phyloP scores from a whole-genome alignment of 1,140 invertebrate genomes.

The Triops cancriformis region DNA sequence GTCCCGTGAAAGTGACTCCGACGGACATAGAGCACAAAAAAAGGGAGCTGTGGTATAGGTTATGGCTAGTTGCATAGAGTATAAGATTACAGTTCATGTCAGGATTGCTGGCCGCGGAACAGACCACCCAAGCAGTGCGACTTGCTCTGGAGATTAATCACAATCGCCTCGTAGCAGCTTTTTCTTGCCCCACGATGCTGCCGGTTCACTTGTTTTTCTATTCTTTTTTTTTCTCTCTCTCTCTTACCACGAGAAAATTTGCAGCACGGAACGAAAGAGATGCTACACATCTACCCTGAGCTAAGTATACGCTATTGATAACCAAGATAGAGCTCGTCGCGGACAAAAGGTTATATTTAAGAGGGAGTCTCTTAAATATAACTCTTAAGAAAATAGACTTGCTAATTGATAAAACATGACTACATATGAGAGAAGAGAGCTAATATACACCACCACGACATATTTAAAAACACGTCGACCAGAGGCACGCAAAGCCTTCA shows the following conservation, averaged over 20 bases:
- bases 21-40: conserved; percentile 14
- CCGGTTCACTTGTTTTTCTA: background rate
- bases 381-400: too few relatives aligned
- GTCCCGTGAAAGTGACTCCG: background rate
- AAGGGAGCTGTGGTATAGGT: conserved; percentile 17
- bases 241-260: background rate
- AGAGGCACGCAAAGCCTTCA: too few relatives aligned
- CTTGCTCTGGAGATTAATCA: conserved; percentile 23
- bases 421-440: too few relatives aligned
- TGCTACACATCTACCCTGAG: background rate
- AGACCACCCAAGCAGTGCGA: conserved; percentile 23
- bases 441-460: too few relatives aligned
- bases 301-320: background rate
- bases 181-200: conserved; percentile 3
- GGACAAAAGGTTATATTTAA: too few relatives aligned
- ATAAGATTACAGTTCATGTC: conserved; percentile 26
- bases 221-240: too few relatives aligned
- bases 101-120: conserved; percentile 20
- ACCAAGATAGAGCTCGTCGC: background rate
- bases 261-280: background rate
- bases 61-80: conserved; percentile 18
- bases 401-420: too few relatives aligned
- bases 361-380: too few relatives aligned
- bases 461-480: too few relatives aligned
- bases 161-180: conserved; percentile 17